phyloP scores from a whole-genome alignment of 2,888 invertebrate species.

The Hirtodrosophila duncani region DNA sequence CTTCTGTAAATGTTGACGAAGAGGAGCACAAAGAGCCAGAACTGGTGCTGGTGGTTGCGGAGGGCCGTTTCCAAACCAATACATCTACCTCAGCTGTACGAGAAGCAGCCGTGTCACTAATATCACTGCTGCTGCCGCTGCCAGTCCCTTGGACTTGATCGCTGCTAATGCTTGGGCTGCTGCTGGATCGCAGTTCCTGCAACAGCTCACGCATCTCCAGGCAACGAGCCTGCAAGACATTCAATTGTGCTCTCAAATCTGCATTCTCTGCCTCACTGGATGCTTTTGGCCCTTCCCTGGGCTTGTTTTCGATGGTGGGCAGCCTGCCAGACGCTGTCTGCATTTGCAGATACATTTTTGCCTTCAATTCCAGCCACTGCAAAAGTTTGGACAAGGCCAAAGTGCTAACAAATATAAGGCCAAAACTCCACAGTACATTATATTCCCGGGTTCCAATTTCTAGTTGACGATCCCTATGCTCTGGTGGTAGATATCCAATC shows the following conservation, averaged over 20 bases:
- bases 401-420: conserved; percentile 26
- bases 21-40: neutral
- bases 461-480: neutral
- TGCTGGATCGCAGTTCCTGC: conserved; percentile 31
- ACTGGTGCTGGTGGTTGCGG: neutral
- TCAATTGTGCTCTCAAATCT: conserved; percentile 31
- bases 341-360: neutral
- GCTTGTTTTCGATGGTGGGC: too few species aligned
- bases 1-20: too few species aligned
- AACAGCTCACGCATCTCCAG: conserved; percentile 26
- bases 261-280: conserved; percentile 4
- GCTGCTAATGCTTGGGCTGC: conserved; percentile 7
- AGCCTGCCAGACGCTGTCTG: neutral
- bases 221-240: conserved; percentile 33
- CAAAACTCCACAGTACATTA: conserved; percentile 25
- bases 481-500: neutral
- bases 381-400: conserved; percentile 26
- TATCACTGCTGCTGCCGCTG: conserved; percentile 8
- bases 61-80: neutral
- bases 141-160: neutral
- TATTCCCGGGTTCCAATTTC: neutral
- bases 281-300: neutral
- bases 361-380: conserved; percentile 18
- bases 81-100: neutral
- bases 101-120: neutral